Evolutionary conservation across 2,888 invertebrate genomes (phyloP), one percentile per base, ranked within the genome.

Genomic region (Mythimna albipuncta): DNA sequence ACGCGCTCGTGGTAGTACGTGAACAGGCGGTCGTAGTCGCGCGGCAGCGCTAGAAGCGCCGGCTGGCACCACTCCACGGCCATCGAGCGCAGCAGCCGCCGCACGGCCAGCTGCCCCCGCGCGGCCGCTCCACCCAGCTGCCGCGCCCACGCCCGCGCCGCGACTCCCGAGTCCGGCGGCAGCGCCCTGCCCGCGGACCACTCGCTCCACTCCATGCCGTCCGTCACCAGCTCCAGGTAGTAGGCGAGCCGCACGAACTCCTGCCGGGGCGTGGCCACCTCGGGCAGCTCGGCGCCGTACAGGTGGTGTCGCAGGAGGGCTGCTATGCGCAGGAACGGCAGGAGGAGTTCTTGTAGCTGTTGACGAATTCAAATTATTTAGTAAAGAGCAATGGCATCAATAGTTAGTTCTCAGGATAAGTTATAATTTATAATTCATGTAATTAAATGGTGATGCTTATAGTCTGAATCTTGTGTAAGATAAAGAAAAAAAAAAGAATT

Each of bases 1-100:
- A 98, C 97, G 87, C 98, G 97, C 93, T 98, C 98, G 93, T 99
- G 99, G 96, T 99, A 99, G 96, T 98, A 98, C 97, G 98, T 93
- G 94, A 96, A 96, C 87, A 96, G 93, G 89, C 98, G 98, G 95
- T 99, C 99, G 95, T 99, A 99, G 92, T 98, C 98, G 77, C 98
- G 97, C 68, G 99, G 99, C 93, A 99, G 96, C 80, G 97, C 97
- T 75, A 99, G 97, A 84, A 99, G 97, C 85, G 97, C 97, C 32
- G 99, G 99, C 88, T 97, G 97, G 87, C 97, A 97, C 98, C 99
- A 99, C 85, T 97, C 93, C 83, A 97, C 97, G 92, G 98, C 98
- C 91, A 98, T 98, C 89, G 97, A 97, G 67, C 97, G 96, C 67
- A 98, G 96, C 85, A 98, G 96, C 75, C 97, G 97, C 10, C 98